Evolutionary conservation across 2,888 invertebrate genomes (phyloP).

Genomic region (Gandaritis pyraliata): DNA sequence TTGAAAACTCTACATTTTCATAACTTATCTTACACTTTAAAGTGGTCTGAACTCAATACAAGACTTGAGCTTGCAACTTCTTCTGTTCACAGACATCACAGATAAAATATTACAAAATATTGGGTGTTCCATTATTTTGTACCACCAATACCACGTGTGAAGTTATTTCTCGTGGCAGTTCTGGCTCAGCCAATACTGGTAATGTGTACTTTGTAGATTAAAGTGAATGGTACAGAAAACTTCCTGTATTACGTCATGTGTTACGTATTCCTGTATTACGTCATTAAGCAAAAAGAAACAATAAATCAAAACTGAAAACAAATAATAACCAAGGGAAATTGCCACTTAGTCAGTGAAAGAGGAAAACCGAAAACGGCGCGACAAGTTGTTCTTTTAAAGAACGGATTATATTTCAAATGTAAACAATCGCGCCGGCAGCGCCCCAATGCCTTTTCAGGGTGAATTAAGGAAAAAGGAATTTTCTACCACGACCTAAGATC

Average conservation of each 20-base stretch:
- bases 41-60: no score
- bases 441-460: slow-evolving; percentile 76
- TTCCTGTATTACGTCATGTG: background rate
- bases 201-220: background rate
- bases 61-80: no score
- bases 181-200: background rate
- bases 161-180: no score
- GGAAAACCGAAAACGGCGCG: slow-evolving; percentile 44
- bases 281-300: background rate
- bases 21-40: no score
- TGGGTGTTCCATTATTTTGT: no score
- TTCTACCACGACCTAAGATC: slow-evolving; percentile 77
- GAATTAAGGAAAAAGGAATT: slow-evolving; percentile 81
- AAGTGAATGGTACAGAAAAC: no score
- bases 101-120: no score
- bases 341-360: slow-evolving; percentile 32
- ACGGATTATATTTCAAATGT: slow-evolving; percentile 72
- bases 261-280: background rate
- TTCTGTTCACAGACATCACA: no score
- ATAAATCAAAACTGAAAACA: slow-evolving; percentile 11
- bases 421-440: slow-evolving; percentile 72
- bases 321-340: slow-evolving; percentile 23
- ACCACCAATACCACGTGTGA: no score
- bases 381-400: slow-evolving; percentile 56
- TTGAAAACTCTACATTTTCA: no score